Evolutionary conservation across 2,797 vertebrate genomes (phyloP).

Genomic region (Poeciliopsis turneri): DNA sequence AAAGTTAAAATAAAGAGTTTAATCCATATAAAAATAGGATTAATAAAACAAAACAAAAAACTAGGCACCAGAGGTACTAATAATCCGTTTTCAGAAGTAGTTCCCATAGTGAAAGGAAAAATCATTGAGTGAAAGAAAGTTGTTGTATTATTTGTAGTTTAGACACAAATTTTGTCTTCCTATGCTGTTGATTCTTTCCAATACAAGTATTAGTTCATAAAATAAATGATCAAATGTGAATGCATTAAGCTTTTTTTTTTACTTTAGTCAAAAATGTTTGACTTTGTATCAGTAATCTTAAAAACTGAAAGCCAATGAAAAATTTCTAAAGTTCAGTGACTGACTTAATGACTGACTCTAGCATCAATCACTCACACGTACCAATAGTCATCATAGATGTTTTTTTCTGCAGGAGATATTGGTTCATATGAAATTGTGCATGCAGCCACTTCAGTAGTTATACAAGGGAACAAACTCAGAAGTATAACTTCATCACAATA

Average conservation of each 20-base stretch:
- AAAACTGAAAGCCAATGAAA: not conserved
- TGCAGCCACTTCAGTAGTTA: not conserved
- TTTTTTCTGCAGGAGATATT: not conserved
- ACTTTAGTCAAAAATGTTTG: not conserved
- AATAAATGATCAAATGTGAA: not conserved
- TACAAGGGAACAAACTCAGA: not conserved
- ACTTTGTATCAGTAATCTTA: not conserved
- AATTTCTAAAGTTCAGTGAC: not conserved
- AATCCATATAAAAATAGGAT: conserved; percentile 29
- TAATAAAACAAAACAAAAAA: conserved; percentile 7
- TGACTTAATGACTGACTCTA: not conserved
- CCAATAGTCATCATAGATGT: not conserved
- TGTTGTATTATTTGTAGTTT: conserved; percentile 1
- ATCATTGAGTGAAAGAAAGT: conserved; percentile 28
- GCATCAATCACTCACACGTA: not conserved
- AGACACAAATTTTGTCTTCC: conserved; percentile 5
- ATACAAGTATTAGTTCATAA: conserved; percentile 2
- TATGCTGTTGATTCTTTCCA: conserved; percentile 16
- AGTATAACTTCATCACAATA: not conserved
- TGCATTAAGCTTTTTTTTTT: not conserved
- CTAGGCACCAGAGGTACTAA: too few relatives aligned
- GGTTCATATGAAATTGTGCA: not conserved
- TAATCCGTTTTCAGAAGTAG: not conserved
- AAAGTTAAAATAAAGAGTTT: conserved; percentile 38
- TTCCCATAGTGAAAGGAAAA: conserved; percentile 17